Evolutionary conservation across 2,113 vertebrate species (phyloP), one percentile per base, ranked within the genome.

Genomic region (Tragelaphus scriptus): DNA sequence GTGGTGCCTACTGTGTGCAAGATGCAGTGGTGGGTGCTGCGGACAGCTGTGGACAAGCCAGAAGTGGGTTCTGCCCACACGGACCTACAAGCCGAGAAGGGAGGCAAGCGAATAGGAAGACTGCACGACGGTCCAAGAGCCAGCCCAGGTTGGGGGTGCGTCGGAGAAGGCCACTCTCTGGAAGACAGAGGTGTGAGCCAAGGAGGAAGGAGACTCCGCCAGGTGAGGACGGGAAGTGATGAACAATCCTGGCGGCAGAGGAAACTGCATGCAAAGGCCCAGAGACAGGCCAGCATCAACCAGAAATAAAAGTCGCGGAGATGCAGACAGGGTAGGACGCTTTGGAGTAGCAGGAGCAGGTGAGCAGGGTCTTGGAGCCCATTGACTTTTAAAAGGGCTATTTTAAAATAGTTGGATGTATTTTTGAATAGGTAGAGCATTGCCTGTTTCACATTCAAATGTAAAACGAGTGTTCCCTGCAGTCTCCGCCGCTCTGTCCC

Each of bases 271-370:
- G 40, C 47, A 47, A 40, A 88, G 85, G 44, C 40, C 17, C 58
- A 1, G 55, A 30, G 71, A 13, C 10, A 5, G 17, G 23, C 0
- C 0, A 5, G 30, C 80, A 4, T 1, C 9, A 36, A 7, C 21
- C 58, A 58, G 90, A 84, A 75, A 71, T 13, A 26, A 55, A 81
- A n/a, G 36, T 32, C 2, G 8, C 6, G 1, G 40, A 23, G 14
- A 53, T 1, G 21, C 40, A 44, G 23, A 14, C 0, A 2, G 40
- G 40, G n/a, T 1, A 0, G 53, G 23, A 14, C 10, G 47, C 9
- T 0, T 28, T 10, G 9, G 79, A 88, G 84, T 0, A 25, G 32
- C 23, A 0, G 36, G 28, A 77, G 26, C 51, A 14, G 7, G 44
- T 5, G 88, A 6, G 23, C 86, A 15, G 55, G 56, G 86, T 21